Conservation (phyloP, 2,113 vertebrate species). For the Datnioides undecimradiatus region DNA sequence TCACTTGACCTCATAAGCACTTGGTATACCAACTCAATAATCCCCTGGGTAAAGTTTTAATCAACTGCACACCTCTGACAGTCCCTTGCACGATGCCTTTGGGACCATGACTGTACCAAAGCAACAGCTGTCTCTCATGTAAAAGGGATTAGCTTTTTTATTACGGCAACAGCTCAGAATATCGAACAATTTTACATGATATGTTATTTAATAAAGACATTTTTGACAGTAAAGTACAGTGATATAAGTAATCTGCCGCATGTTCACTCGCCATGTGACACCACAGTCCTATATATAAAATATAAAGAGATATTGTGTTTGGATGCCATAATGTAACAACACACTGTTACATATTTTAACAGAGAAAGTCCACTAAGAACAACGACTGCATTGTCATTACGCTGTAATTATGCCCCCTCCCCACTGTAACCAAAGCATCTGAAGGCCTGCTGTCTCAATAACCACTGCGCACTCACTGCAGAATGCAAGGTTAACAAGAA, state of each 20-base stretch:
- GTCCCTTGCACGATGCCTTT: conserved; percentile 23
- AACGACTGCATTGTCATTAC: conserved; percentile 36
- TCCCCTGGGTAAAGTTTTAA: conserved; percentile 66
- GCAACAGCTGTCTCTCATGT: conserved; percentile 41
- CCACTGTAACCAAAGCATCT: conserved; percentile 53
- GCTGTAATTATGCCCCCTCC: conserved; percentile 59
- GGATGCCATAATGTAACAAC: conserved; percentile 4
- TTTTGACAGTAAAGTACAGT: not conserved
- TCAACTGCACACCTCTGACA: conserved; percentile 68
- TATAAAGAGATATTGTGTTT: conserved; percentile 4
- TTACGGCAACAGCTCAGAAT: conserved; percentile 5
- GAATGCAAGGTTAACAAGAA: conserved; percentile 66
- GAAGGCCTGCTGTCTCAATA: conserved; percentile 51
- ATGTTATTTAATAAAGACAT: conserved; percentile 2
- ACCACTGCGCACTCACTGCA: conserved; percentile 52
- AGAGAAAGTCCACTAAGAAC: conserved; percentile 23
- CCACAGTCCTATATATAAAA: no score
- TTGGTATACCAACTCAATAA: conserved; percentile 71
- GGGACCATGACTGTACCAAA: conserved; percentile 10
- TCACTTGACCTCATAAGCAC: conserved; percentile 76
- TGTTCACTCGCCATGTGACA: no score
- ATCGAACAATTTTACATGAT: conserved; percentile 1
- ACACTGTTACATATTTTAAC: conserved; percentile 4
- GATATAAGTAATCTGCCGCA: conserved; percentile 7
- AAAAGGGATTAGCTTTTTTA: conserved; percentile 31